Conservation (phyloP, 2,113 vertebrate species). For the Arizona elegans region DNA sequence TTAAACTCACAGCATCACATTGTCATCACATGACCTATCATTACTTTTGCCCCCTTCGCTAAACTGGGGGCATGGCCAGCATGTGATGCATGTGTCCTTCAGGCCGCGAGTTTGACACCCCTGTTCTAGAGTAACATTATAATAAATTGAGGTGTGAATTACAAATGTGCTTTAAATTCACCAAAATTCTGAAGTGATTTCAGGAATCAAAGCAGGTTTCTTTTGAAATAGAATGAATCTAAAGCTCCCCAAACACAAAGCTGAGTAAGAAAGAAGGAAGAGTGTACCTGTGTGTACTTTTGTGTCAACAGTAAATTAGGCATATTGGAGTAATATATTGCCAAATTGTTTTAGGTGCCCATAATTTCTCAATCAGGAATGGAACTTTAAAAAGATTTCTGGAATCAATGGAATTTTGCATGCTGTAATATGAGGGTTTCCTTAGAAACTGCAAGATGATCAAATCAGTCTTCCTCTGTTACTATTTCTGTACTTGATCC, state of each 20-base stretch:
- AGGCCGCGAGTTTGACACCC: too few species aligned
- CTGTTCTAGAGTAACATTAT: background rate
- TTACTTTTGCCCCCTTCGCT: too few species aligned
- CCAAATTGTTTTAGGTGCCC: background rate
- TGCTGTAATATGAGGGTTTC: background rate
- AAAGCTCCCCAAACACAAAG: background rate
- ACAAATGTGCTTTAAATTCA: background rate
- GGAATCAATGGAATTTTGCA: background rate
- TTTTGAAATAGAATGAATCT: background rate
- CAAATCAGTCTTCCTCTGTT: background rate
- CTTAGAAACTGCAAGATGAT: background rate
- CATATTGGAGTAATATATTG: background rate
- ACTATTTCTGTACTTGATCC: background rate
- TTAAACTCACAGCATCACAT: too few species aligned
- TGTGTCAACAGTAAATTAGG: background rate
- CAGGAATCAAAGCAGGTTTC: background rate
- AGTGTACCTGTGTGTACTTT: background rate
- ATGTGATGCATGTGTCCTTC: too few species aligned
- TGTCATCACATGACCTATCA: too few species aligned
- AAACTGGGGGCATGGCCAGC: too few species aligned
- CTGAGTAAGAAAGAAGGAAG: background rate
- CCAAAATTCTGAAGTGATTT: background rate
- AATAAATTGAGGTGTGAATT: background rate
- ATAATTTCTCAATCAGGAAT: background rate
- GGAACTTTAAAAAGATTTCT: background rate